Percentiles rank a stretch among this genome's conserved stretches.
Evolutionary conservation across 1,140 invertebrate genomes (phyloP).

Genomic region (Bombus waltoni): DNA sequence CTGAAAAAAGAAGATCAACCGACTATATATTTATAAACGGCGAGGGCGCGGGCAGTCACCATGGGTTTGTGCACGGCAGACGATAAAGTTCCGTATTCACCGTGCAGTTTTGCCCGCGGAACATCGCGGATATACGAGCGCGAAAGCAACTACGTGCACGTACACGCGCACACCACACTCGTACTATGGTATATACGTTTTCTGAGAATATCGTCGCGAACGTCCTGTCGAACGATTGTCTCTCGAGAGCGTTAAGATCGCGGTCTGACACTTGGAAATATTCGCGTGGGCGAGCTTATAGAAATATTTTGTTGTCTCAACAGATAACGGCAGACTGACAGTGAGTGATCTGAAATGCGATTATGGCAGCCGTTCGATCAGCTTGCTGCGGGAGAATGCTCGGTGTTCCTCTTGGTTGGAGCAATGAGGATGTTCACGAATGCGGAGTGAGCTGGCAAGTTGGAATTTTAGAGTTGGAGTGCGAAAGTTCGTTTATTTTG

Average conservation of each 20-base stretch:
- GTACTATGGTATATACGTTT: background rate
- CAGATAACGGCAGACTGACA: background rate
- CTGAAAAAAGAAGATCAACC: slow-evolving; percentile 22
- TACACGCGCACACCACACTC: background rate
- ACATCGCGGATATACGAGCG: slow-evolving; percentile 46
- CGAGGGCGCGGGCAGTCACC: slow-evolving; percentile 26
- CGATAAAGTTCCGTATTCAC: slow-evolving; percentile 51
- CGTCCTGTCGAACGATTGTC: slow-evolving; percentile 36
- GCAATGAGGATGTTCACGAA: background rate
- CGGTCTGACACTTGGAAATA: slow-evolving; percentile 6
- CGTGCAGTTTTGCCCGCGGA: slow-evolving; percentile 9
- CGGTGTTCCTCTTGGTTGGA: background rate
- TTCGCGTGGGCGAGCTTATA: slow-evolving; percentile 45
- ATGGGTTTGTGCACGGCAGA: background rate
- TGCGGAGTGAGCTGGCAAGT: too few species aligned
- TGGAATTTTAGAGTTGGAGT: too few species aligned
- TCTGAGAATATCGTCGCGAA: slow-evolving; percentile 34
- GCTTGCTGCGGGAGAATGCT: background rate
- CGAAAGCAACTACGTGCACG: slow-evolving; percentile 5
- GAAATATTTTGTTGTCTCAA: slow-evolving; percentile 18
- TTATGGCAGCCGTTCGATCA: slow-evolving; percentile 8
- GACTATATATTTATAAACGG: slow-evolving; percentile 43
- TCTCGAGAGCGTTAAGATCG: slow-evolving; percentile 19
- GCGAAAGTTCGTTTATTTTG: background rate
- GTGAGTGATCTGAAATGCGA: slow-evolving; percentile 17